Base-by-base conservation (phyloP, 2,888 invertebrate genomes). In the Drosophila monieri region DNA sequence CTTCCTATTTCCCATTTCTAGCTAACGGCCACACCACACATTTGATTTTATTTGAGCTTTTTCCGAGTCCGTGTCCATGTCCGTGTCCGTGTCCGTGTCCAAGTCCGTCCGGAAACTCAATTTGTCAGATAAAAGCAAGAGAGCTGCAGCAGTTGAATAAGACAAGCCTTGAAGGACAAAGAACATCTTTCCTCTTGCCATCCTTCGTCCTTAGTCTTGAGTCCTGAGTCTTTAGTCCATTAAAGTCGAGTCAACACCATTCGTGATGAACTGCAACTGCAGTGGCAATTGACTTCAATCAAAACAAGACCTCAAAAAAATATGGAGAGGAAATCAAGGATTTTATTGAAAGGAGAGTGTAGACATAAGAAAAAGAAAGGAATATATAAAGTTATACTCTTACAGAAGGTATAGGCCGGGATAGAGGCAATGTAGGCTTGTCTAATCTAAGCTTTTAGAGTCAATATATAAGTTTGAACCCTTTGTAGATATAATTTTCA, bases 91-190 rank as follows among this genome's bases (percentile, higher is more conserved):
- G 60, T 57, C 47, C 60, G 57, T 47, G 18, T 54, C 21, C 15
- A 8, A 10, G 25, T 54, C 21, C 60, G 69, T 47, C 54, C 74
- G 78, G 74, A 72, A 77, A 72, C 78, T 68, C 67, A 78, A 80
- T 78, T 77, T 74, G 81, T 74, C 65, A 56, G 55, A 73, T 46
- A 77, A 73, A 73, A 73, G 76, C 53, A 52, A 32, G 25, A 53
- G 27, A 57, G 52, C 58, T 48, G 37, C 39, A 15, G 49, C 43
- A 58, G 53, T 43, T 39, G 39, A 51, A 73, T 37, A 58, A 46
- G 46, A 39, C 60, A 60, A 27, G 44, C 30, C 60, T 21, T 9
- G 39, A 47, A 60, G 60, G 60, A 59, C 60, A n/a, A 23, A 12
- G 57, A 9, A 18, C 60, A 23, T 46, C 54, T 14, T 23, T 23